These are phyloP conservation scores for Diloba caeruleocephala DNA, from an alignment of 2,888 invertebrate genomes.

Conservation along the genomic window DNA sequence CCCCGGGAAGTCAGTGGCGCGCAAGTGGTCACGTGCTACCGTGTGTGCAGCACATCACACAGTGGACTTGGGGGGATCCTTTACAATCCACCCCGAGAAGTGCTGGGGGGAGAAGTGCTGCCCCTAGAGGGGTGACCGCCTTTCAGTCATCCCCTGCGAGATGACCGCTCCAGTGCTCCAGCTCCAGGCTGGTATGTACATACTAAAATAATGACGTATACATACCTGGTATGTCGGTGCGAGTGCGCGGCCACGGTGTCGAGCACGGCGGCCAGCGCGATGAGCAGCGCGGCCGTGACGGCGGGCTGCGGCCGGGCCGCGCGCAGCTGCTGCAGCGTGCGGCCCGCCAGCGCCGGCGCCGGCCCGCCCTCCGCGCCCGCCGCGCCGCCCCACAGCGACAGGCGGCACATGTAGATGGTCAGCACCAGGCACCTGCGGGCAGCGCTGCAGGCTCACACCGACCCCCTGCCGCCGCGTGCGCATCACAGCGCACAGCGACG, in stretches of 20 bases:
- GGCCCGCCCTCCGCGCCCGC: constrained; percentile 79
- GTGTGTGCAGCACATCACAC: too few species aligned
- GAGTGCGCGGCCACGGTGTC: constrained; percentile 68
- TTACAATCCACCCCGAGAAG: too few species aligned
- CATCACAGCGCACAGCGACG: too few species aligned
- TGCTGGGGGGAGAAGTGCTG: too few species aligned
- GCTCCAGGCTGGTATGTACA: neutral
- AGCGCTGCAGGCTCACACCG: too few species aligned
- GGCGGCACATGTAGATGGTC: constrained; percentile 95
- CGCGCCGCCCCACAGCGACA: constrained; percentile 90
- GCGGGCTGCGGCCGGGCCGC: constrained; percentile 88
- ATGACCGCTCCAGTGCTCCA: too few species aligned
- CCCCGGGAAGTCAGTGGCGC: too few species aligned
- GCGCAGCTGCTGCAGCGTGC: constrained; percentile 85
- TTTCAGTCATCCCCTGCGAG: too few species aligned
- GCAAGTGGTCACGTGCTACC: too few species aligned
- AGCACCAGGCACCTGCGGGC: constrained; percentile 93
- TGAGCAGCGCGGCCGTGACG: constrained; percentile 66
- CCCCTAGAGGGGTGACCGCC: too few species aligned
- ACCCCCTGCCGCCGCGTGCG: too few species aligned
- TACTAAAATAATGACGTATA: neutral
- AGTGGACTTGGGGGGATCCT: too few species aligned
- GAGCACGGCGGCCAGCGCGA: constrained; percentile 75
- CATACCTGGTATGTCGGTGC: constrained; percentile 66
- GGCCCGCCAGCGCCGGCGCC: constrained; percentile 89